Evolutionary conservation across 1,140 invertebrate species (phyloP).

Genomic region (Heliconius congener): DNA sequence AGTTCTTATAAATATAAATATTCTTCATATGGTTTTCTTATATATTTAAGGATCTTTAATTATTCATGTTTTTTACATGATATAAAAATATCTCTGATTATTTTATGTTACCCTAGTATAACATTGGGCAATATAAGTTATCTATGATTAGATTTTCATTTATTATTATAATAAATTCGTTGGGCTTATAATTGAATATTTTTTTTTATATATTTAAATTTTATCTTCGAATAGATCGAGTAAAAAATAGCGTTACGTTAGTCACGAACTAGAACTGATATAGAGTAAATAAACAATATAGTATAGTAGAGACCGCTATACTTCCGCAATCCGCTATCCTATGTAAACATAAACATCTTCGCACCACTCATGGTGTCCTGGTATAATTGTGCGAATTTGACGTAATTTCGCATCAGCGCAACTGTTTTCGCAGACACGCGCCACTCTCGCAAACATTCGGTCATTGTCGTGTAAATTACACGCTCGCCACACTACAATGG

Average conservation of each 20-base stretch:
- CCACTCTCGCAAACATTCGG: constrained; percentile 43
- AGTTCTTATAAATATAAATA: not conserved
- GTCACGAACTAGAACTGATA: too few species aligned
- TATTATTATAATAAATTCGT: not conserved
- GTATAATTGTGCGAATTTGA: constrained; percentile 79
- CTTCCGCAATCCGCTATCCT: not conserved
- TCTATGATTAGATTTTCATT: constrained; percentile 27
- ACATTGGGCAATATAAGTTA: constrained; percentile 35
- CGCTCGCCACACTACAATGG: constrained; percentile 58
- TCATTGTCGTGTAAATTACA: constrained; percentile 69
- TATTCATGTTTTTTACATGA: not conserved
- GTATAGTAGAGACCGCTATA: not conserved
- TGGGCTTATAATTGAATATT: not conserved
- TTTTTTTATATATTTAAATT: not conserved
- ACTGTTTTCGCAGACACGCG: constrained; percentile 60
- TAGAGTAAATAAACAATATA: too few species aligned
- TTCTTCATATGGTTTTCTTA: not conserved
- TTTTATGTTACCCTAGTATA: constrained; percentile 45
- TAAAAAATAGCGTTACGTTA: not conserved
- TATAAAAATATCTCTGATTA: constrained; percentile 12
- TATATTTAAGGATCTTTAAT: not conserved
- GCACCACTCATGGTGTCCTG: constrained; percentile 56
- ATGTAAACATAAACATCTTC: constrained; percentile 48
- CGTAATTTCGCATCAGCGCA: constrained; percentile 60
- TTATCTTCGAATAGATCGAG: too few species aligned